phyloP scores from a whole-genome alignment of 2,888 invertebrate genomes.

The Mantis religiosa region DNA sequence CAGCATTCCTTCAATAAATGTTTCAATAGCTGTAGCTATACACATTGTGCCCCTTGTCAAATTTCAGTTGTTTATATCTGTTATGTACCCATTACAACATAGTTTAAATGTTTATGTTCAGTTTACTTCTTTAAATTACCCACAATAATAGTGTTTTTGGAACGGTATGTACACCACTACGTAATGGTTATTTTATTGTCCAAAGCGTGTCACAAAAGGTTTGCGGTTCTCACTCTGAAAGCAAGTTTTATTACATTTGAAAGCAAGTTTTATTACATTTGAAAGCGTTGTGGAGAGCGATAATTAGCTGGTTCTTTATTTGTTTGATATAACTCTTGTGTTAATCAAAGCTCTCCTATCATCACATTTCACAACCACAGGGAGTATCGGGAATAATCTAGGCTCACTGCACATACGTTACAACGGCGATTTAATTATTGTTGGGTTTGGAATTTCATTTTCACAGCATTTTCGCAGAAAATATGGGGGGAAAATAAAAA shows the following conservation, averaged over 20 bases:
- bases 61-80: too few relatives aligned
- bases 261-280: neutral
- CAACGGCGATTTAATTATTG: neutral
- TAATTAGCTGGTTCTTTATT: neutral
- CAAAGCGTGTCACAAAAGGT: too few relatives aligned
- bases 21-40: too few relatives aligned
- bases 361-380: neutral
- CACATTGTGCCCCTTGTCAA: too few relatives aligned
- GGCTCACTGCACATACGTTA: neutral
- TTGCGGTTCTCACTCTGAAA: neutral
- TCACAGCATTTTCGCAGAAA: neutral
- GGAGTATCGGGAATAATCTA: neutral
- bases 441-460: neutral
- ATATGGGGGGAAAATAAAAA: too few relatives aligned
- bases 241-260: neutral
- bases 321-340: neutral
- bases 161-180: too few relatives aligned
- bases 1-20: too few relatives aligned
- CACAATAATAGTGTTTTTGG: too few relatives aligned
- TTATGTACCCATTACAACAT: too few relatives aligned
- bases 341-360: neutral
- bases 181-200: too few relatives aligned
- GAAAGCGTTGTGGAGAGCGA: neutral
- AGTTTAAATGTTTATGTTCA: too few relatives aligned
- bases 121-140: too few relatives aligned